These are phyloP conservation scores for Gymnocephalus cernua DNA, from an alignment of 2,113 vertebrate genomes.

Conservation along the genomic window DNA sequence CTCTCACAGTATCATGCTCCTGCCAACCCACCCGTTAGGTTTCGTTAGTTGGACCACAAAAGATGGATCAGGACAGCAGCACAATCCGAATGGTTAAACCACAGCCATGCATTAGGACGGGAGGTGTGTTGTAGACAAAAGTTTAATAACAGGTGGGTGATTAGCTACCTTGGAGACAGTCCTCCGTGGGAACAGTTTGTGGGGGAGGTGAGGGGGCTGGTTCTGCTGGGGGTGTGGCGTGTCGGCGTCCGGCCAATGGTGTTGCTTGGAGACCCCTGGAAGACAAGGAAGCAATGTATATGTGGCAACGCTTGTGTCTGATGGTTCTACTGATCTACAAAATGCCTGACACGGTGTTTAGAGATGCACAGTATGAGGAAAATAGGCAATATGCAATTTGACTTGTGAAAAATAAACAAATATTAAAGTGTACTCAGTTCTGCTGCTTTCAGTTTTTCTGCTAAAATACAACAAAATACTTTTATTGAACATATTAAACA, in stretches of 20 bases:
- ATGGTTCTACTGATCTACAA: background rate
- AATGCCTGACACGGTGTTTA: background rate
- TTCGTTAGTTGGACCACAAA: background rate
- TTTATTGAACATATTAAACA: no score
- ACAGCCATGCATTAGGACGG: conserved; percentile 28
- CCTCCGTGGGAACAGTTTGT: conserved; percentile 99
- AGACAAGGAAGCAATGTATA: conserved; percentile 22
- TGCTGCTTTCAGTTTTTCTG: no score
- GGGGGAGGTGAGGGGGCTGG: conserved; percentile 96
- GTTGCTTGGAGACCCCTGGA: conserved; percentile 96
- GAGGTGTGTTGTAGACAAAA: background rate
- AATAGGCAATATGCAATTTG: no score
- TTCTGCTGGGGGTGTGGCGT: conserved; percentile 93
- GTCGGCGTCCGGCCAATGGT: conserved; percentile 92
- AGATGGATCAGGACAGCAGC: conserved; percentile 1
- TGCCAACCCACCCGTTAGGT: background rate
- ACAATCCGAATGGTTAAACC: background rate
- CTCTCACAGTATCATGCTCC: background rate
- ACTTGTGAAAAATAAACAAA: no score
- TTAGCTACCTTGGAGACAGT: conserved; percentile 94
- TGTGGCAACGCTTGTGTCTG: background rate
- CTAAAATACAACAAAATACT: no score
- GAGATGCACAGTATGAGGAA: background rate
- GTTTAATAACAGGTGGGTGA: background rate
- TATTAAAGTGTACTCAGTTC: no score